Base-by-base conservation (phyloP, 2,113 vertebrate genomes). In the Hystrix cristata region DNA sequence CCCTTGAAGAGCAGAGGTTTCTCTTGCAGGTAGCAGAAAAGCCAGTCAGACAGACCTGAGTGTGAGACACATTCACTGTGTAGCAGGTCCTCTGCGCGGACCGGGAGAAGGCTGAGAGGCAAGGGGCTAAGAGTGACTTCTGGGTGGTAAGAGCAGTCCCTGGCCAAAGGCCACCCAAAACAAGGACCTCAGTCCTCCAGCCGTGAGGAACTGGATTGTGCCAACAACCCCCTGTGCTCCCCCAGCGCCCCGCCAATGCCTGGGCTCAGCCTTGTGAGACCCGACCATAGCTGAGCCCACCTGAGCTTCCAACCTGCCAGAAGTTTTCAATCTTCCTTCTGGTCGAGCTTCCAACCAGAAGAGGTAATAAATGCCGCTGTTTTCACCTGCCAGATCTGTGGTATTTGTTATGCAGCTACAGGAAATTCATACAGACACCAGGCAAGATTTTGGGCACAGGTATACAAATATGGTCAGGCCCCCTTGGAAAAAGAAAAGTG, bases 1-100 rank as follows among this genome's bases (percentile, higher is more conserved):
- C 27, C 62, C 31, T 93, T 91, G 91, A 76, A 78, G 85, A 96
- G 84, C 7, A 64, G 62, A 90, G 59, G 83, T 53, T 78, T 74
- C 65, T 93, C 92, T 65, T 65, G 64, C 27, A 65, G 34, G 38
- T 43, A 82, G 59, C 59, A 87, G 53, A 79, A 79, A 27, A 92
- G 64, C 76, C 94, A 91, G 15, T 79, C 19, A 29, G 62, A 59
- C 65, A 90, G 51, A 34, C 64, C n/a, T 6, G 2, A 10, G 38
- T 34, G 25, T 18, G 71, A 21, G 21, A 51, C 13, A 5, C 25
- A 76, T 14, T 57, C 0, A n/a, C 23, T 48, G 11, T 31, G 76
- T 7, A 18, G 46, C 19, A 59, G 67, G 53, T 29, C 91, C 64
- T 84, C 23, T 51, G 55, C 31, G 48, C n/a, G 65, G 80, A 59